Evolutionary conservation across 1,140 invertebrate species (phyloP), one percentile per base, ranked within the genome.

Genomic region (Harlomillsia oculata): DNA sequence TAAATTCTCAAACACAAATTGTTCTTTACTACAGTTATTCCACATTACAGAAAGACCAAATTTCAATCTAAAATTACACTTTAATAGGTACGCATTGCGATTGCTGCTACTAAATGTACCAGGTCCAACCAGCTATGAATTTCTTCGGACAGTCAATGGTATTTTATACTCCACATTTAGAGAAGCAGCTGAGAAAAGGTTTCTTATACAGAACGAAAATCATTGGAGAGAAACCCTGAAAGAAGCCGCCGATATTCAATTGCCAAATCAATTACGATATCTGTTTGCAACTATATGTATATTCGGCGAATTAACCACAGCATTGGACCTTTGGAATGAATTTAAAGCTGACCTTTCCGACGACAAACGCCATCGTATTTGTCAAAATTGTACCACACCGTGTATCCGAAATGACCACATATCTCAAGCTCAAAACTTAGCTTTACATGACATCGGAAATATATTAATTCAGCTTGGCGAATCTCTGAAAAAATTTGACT

Each of bases 51-150:
- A n/a, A n/a, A n/a, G n/a, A n/a, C n/a, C n/a, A n/a, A n/a, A n/a
- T n/a, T n/a, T n/a, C n/a, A n/a, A n/a, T n/a, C n/a, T n/a, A n/a
- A n/a, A n/a, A n/a, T n/a, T n/a, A n/a, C n/a, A n/a, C n/a, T n/a
- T n/a, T n/a, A n/a, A n/a, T n/a, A n/a, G n/a, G n/a, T n/a, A n/a
- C n/a, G n/a, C n/a, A n/a, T 57, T 67, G 30, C 54, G 65, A 60
- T 36, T 68, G 25, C 58, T 67, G 23, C 56, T 68, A 30, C 50
- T 64, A 40, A 41, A 63, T 45, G 50, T 66, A n/a, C 53, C 52
- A 55, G 64, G 66, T 21, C 64, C 66, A 43, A 63, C 50, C 53
- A 50, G 18, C 34, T 66, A 59, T 51, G 28, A 62, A 36, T 39
- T 63, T 57, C 48, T 68, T 41, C 56, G 56, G 45, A 57, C 46